Base-by-base conservation (phyloP, 2,888 invertebrate species). In the Drosophila demipolita region DNA sequence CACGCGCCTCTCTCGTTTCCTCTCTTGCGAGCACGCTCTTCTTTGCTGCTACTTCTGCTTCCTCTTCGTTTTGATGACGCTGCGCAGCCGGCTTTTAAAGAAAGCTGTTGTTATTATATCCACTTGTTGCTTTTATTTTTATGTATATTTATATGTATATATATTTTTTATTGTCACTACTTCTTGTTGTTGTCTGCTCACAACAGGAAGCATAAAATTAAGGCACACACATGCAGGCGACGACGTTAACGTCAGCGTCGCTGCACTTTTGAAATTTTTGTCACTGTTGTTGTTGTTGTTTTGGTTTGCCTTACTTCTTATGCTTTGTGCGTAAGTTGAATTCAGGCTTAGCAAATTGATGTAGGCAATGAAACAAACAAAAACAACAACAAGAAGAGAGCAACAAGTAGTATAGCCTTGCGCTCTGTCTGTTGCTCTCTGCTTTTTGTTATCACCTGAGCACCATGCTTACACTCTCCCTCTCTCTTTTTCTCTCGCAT, bases 171-270 rank as follows among this genome's bases (percentile, higher is more conserved):
- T 78, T 71, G 60, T 45, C 35, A 53, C 65, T 59, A 38, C 66
- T 79, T 64, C 60, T 67, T 75, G 55, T 77, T 76, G 58, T 57
- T 69, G 65, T 69, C 71, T 71, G 71, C 62, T 77, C 66, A 68
- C 40, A 73, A 87, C 88, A 87, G 87, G 87, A 87, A 87, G 73
- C 82, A 84, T 74, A 77, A 83, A 87, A 88, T 87, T 87, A 87
- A 88, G 80, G 67, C 87, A 68, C 62, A 64, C 61, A 53, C 74
- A 82, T 87, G 84, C 86, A 87, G 82, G 76, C 87, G 78, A 58
- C 69, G 45, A 42, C 55, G 71, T 49, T 66, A 55, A 66, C 80
- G 70, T 61, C 65, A 49, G 58, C 76, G 77, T 62, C 73, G 72
- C 80, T 87, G 85, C 87, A 87, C 87, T 83, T 83, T 80, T 79